A percentile compares a stretch with the other conserved stretches of the same genome.
These are phyloP conservation scores for Lacerta bilineata DNA, from an alignment of 2,797 vertebrate genomes.

Conservation along the genomic window DNA sequence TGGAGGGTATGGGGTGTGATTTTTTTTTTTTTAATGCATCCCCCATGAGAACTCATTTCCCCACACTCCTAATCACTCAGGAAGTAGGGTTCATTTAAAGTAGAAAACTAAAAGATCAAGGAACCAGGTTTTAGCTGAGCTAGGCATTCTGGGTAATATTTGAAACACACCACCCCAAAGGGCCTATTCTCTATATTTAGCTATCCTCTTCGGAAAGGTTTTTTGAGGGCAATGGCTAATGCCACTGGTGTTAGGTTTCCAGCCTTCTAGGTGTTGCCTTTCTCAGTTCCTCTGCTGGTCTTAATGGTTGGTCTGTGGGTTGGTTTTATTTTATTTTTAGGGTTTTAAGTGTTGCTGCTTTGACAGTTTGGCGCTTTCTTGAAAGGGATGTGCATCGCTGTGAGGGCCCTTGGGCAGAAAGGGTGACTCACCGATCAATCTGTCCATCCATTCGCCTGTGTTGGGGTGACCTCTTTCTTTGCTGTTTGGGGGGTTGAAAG, in stretches of 20 bases:
- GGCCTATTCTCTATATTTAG: background rate
- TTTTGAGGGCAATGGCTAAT: background rate
- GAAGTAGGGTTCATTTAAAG: too few relatives aligned
- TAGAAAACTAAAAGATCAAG: too few relatives aligned
- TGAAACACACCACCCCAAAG: background rate
- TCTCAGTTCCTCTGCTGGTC: background rate
- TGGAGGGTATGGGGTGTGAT: too few relatives aligned
- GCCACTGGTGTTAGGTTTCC: background rate
- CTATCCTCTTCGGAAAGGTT: background rate
- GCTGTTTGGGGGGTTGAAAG: background rate
- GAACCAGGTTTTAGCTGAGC: background rate
- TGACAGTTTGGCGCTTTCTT: background rate
- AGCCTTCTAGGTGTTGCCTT: background rate
- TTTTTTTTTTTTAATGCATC: too few relatives aligned
- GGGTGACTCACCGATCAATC: background rate
- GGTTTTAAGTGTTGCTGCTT: background rate
- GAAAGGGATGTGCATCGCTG: background rate
- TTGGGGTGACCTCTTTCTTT: constrained; percentile 9
- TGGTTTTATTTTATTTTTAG: background rate
- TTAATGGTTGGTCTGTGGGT: background rate
- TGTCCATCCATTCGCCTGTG: background rate
- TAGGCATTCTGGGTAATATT: background rate
- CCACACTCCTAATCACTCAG: too few relatives aligned
- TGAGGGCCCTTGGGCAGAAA: background rate
- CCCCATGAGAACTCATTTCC: too few relatives aligned